Conservation (phyloP, 2,888 invertebrate species). For the Phorcus lineatus region DNA sequence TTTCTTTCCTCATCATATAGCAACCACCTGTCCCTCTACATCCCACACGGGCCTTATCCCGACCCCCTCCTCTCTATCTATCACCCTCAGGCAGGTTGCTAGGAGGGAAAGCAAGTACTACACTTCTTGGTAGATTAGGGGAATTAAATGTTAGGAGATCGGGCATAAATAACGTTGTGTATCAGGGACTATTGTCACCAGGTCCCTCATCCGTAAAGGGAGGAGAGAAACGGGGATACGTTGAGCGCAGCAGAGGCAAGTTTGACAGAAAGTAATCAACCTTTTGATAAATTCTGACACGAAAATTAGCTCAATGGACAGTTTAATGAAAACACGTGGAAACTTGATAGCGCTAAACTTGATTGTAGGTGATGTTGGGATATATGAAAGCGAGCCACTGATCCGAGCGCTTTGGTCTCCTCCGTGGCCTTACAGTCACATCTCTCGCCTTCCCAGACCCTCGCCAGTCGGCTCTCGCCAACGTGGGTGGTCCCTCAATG, state of each 20-base stretch:
- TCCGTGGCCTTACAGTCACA: neutral
- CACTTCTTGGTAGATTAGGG: neutral
- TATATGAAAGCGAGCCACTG: constrained; percentile 1
- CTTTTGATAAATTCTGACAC: constrained; percentile 5
- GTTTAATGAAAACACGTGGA: neutral
- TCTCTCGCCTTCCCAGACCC: neutral
- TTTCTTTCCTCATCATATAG: too few species aligned
- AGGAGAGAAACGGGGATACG: neutral
- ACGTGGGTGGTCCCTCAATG: constrained; percentile 16
- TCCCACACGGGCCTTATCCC: neutral
- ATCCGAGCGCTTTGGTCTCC: neutral
- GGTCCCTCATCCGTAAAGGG: neutral
- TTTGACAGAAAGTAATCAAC: neutral
- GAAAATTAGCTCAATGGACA: constrained; percentile 20
- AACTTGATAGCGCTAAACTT: constrained; percentile 15
- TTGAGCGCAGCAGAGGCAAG: neutral
- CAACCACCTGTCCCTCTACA: neutral
- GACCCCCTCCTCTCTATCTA: neutral
- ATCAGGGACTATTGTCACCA: neutral
- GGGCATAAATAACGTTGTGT: neutral
- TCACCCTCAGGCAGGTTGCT: neutral
- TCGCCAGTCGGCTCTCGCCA: neutral
- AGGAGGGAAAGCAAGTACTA: neutral
- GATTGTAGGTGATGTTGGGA: neutral
- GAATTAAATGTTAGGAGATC: constrained; percentile 21